Evolutionary conservation across 2,888 invertebrate species (phyloP), one percentile per base, ranked within the genome.

Genomic region (Belgica antarctica): DNA sequence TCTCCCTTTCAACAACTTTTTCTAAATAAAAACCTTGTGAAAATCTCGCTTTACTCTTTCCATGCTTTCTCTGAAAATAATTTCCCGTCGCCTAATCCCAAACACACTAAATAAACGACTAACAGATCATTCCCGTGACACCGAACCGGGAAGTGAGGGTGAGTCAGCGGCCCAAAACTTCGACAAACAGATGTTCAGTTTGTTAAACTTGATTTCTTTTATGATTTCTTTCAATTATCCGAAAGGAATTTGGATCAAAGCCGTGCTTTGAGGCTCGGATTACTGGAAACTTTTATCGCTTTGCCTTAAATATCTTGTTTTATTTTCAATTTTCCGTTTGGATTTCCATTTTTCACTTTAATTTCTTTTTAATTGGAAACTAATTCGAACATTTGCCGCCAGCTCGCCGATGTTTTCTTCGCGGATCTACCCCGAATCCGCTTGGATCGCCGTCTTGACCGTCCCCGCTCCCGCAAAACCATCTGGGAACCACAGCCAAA

Each of bases 401-500:
- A 80, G 80, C 73, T 79, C 71, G 78, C 79, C 31, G 80, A 80
- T 74, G 77, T 78, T 12, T 75, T 79, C 65, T 80, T 79, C 72
- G 79, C 79, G 73, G 80, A 80, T 73, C 79, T 86, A 73, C 87
- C 86, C 24, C 83, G 86, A 1, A 83, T 87, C 1, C 83, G 88
- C 31, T 79, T 89, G 73, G 88, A 88, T 76, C 87, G 87, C 1
- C 85, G 87, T 0, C 25, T 17, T n/a, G 57, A 28, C 8, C 59
- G 61, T 22, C 85, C 86, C 61, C 83, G 85, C 72, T 77, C 78
- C 1, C 76, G 74, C 12, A 78, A 77, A 74, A 75, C 76, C 0
- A 83, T 87, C 75, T 80, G 85, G 76, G 82, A 82, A 72, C 83
- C 83, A 1, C 85, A 85, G 31, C 85, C 86, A 15, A 46, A 41